phyloP scores from a whole-genome alignment of 2,888 invertebrate genomes.

The Drosophila kuntzei region DNA sequence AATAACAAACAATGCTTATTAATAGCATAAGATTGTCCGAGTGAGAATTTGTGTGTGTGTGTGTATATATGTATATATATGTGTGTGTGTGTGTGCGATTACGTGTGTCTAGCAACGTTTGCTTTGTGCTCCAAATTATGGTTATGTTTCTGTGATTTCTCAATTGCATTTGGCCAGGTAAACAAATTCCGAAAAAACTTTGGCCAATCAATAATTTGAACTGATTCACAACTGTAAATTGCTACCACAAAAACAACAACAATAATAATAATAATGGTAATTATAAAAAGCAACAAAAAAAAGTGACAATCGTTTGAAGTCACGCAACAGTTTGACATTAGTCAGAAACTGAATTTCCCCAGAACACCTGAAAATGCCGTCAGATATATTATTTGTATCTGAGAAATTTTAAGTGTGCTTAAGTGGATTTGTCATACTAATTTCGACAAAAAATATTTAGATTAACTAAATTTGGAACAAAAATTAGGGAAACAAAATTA shows the following conservation, averaged over 20 bases:
- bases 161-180: conserved; percentile 22
- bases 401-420: not conserved
- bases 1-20: conserved; percentile 49
- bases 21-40: conserved; percentile 51
- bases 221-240: conserved; percentile 39
- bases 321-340: conserved; percentile 44
- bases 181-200: conserved; percentile 20
- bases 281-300: conserved; percentile 52
- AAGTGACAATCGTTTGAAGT: conserved; percentile 35
- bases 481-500: too few relatives aligned
- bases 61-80: not conserved
- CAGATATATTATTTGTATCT: not conserved
- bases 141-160: conserved; percentile 2
- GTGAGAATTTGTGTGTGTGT: not conserved
- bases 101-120: conserved; percentile 49
- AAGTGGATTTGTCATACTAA: too few relatives aligned
- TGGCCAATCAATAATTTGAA: conserved; percentile 20
- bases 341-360: conserved; percentile 12
- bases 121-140: not conserved
- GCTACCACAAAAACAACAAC: conserved; percentile 2
- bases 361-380: not conserved
- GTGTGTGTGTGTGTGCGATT: conserved; percentile 24
- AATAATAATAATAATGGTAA: conserved; percentile 37
- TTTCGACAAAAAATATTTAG: too few relatives aligned
- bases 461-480: too few relatives aligned